A percentile compares a stretch with the other conserved stretches of the same genome.
Evolutionary conservation across 2,113 vertebrate species (phyloP).

Genomic region (Thunnus thynnus): DNA sequence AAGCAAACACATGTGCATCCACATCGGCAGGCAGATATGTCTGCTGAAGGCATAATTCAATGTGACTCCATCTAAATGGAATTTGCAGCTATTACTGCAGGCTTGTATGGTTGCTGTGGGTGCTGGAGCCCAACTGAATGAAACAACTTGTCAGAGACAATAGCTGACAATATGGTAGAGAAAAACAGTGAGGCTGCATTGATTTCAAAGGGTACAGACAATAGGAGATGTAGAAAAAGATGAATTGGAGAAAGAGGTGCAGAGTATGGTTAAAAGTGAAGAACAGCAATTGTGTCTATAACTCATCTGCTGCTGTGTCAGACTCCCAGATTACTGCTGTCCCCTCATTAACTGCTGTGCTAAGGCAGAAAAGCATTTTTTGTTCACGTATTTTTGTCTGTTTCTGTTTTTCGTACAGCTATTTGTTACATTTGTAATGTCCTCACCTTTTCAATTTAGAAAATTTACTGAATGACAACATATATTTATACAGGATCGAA

Average conservation of each 20-base stretch:
- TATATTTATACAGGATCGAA: background rate
- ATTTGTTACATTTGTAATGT: background rate
- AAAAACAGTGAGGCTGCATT: background rate
- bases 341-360: slow-evolving; percentile 53
- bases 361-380: slow-evolving; percentile 24
- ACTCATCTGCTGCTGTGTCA: slow-evolving; percentile 15
- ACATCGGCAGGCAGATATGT: slow-evolving; percentile 26
- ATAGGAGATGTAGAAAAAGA: slow-evolving; percentile 4
- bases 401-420: no score
- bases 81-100: slow-evolving; percentile 59
- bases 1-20: background rate
- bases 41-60: slow-evolving; percentile 60
- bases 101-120: slow-evolving; percentile 27
- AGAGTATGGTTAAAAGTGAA: background rate
- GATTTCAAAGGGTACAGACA: slow-evolving; percentile 13
- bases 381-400: background rate
- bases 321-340: slow-evolving; percentile 54
- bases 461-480: background rate
- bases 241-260: slow-evolving; percentile 1
- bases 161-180: background rate
- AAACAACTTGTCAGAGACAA: slow-evolving; percentile 33
- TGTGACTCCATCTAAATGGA: slow-evolving; percentile 69
- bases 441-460: background rate
- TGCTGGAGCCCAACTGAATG: slow-evolving; percentile 12
- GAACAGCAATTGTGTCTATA: slow-evolving; percentile 9